These are phyloP conservation scores for Phycodurus eques DNA, from an alignment of 2,113 vertebrate genomes.

Conservation along the genomic window DNA sequence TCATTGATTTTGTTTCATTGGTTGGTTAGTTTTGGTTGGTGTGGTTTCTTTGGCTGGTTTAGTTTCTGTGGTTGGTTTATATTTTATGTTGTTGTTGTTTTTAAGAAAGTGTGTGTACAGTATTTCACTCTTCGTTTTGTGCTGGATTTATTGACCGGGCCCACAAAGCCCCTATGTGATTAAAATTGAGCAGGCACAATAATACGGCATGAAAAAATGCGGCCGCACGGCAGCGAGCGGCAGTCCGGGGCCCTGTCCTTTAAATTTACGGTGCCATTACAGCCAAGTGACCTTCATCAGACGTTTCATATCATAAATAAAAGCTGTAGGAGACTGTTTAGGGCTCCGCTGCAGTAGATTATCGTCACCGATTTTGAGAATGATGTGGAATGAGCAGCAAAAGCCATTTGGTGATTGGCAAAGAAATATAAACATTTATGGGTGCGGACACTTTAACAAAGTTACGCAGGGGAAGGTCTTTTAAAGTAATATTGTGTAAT, in stretches of 20 bases:
- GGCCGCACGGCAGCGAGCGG: constrained; percentile 25
- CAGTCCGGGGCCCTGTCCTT: constrained; percentile 1
- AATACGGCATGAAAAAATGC: constrained; percentile 58
- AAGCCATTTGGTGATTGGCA: not conserved
- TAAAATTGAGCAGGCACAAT: constrained; percentile 48
- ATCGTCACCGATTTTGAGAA: not conserved
- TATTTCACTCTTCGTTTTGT: constrained; percentile 40
- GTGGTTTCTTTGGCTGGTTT: not conserved
- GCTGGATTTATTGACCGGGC: constrained; percentile 48
- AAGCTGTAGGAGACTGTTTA: not conserved
- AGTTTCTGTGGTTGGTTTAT: not conserved
- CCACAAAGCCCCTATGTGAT: constrained; percentile 50
- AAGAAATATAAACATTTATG: not conserved
- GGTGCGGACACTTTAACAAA: no score
- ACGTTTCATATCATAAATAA: not conserved
- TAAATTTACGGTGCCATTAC: constrained; percentile 8
- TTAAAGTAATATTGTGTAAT: no score
- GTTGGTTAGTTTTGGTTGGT: not conserved
- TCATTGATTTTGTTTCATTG: not conserved
- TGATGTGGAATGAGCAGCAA: not conserved
- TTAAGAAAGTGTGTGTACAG: not conserved
- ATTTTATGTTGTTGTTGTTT: not conserved
- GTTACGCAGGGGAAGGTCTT: no score
- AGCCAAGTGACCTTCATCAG: constrained; percentile 5
- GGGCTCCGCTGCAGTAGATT: not conserved